Base-by-base conservation (phyloP, 2,113 vertebrate species). In the Larimichthys polyactis region DNA sequence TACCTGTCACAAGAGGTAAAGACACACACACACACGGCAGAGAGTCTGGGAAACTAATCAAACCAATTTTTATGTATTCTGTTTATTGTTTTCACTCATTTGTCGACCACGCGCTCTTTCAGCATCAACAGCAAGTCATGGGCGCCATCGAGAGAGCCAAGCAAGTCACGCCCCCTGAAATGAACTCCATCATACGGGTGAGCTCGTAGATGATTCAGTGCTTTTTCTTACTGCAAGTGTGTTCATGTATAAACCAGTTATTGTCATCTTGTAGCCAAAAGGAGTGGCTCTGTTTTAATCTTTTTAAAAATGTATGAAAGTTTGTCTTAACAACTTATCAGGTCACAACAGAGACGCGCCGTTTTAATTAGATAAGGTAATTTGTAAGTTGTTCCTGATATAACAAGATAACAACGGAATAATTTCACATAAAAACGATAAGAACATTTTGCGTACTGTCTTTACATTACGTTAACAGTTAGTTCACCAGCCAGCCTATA, bases 111-210 rank as follows among this genome's bases (percentile, higher is more conserved):
- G 6, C 36, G 8, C 12, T 86, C 5, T 91, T 19, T 6, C 90
- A 99, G 98, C 98, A 99, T 94, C 98, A 99, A 90, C 98, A 99
- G 92, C 98, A 99, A 90, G 98, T 99, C 83, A 93, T 99, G 92
- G 98, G 97, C 20, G 98, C 98, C 85, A 99, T 99, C 0, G 98
- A 99, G 87, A 91, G 98, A 81, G 98, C 98, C 70, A 99, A 99
- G 92, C 98, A 99, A 92, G 98, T 99, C 81, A 99, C 98, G 0
- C 97, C 97, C 0, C 98, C 98, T 0, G 98, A 99, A 91, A 97
- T 99, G 94, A 99, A 99, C 95, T 99, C 98, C 90, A 99, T 99
- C 93, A 99, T 99, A 93, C 96, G 98, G 86, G 98, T 99, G 95
- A 49, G 86, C 20, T 29, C 1, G 7, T 11, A 32, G 11, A 68